phyloP scores from a whole-genome alignment of 2,113 vertebrate species.

The Mustela nigripes region DNA sequence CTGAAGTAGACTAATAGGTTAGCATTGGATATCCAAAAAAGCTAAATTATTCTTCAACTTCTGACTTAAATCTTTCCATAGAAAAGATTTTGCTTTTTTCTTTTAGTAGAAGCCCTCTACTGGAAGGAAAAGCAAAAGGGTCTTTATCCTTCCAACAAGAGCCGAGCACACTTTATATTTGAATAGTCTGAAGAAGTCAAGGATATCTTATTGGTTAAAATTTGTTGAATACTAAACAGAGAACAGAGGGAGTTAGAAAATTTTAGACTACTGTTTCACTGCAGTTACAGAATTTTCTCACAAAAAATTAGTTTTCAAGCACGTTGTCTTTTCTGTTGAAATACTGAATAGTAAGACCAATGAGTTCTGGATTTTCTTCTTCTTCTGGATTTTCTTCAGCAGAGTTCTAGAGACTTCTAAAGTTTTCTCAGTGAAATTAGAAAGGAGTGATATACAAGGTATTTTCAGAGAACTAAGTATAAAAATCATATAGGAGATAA shows the following conservation, averaged over 20 bases:
- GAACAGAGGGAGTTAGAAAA: neutral
- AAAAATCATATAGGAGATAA: neutral
- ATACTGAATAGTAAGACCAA: neutral
- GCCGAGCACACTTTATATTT: neutral
- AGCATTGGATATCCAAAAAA: neutral
- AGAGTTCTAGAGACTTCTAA: neutral
- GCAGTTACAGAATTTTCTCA: neutral
- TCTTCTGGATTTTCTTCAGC: neutral
- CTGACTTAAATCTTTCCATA: neutral
- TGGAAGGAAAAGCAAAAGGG: neutral
- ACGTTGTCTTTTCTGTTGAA: constrained; percentile 41
- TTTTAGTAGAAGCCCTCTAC: neutral
- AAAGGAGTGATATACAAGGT: neutral
- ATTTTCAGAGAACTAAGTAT: neutral
- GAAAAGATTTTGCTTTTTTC: neutral
- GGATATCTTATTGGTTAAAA: neutral
- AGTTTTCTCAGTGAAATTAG: neutral
- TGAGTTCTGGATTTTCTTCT: neutral
- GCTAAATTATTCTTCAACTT: neutral
- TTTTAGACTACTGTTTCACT: neutral
- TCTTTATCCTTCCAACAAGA: neutral
- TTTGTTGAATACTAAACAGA: neutral
- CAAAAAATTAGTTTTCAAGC: neutral
- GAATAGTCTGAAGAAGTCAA: constrained; percentile 10
- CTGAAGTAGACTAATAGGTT: neutral